These are phyloP conservation scores for Acanthosoma haemorrhoidale DNA, from an alignment of 2,888 invertebrate species.

Conservation along the genomic window DNA sequence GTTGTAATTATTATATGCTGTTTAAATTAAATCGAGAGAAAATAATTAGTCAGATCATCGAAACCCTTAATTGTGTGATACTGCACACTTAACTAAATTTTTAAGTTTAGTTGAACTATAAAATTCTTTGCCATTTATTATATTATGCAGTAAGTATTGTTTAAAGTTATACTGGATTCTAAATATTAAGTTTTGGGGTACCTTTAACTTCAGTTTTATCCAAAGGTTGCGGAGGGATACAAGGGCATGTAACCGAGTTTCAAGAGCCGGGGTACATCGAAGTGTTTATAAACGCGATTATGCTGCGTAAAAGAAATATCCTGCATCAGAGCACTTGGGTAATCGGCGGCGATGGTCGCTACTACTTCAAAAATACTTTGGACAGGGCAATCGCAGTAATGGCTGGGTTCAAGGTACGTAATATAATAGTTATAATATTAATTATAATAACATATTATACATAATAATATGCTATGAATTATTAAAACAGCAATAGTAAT, in stretches of 20 bases:
- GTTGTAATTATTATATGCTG: no score
- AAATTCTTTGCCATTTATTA: no score
- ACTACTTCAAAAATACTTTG: background rate
- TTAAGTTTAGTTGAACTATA: no score
- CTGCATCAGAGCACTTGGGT: background rate
- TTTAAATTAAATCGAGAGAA: no score
- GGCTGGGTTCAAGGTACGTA: background rate
- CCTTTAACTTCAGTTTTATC: no score
- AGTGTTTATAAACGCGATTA: background rate
- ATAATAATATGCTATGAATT: background rate
- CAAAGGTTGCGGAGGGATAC: background rate
- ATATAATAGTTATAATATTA: background rate
- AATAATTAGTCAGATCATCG: no score
- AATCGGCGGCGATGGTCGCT: constrained; percentile 3
- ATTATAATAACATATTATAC: background rate
- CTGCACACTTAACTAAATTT: no score
- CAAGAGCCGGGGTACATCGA: constrained; percentile 6
- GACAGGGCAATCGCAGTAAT: background rate
- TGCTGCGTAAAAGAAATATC: background rate
- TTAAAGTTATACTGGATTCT: no score
- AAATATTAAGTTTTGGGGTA: no score
- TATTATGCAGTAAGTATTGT: no score
- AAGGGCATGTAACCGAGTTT: background rate
- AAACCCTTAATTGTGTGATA: no score
- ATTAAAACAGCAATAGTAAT: no score